These are phyloP conservation scores for Chaetorhynchus papuensis DNA, from an alignment of 2,113 vertebrate genomes.

Conservation along the genomic window DNA sequence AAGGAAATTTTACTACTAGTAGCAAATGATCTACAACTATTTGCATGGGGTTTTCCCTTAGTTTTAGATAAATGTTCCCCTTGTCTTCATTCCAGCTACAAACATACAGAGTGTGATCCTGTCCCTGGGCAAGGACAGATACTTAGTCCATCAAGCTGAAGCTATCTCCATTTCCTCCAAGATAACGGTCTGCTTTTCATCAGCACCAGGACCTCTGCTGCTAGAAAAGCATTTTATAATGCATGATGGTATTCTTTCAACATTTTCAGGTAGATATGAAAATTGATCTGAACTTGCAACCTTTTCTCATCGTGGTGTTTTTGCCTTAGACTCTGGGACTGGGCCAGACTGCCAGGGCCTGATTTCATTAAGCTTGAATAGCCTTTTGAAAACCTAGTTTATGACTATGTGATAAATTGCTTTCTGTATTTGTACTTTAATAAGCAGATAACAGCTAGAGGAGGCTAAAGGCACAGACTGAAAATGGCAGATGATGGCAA, in stretches of 20 bases:
- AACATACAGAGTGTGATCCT: not conserved
- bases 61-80: not conserved
- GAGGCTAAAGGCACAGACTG: not conserved
- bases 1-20: not conserved
- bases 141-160: not conserved
- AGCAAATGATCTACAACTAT: not conserved
- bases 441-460: not conserved
- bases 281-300: not conserved
- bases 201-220: not conserved
- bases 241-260: not conserved
- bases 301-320: not conserved
- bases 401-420: not conserved
- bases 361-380: not conserved
- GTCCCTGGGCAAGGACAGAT: not conserved
- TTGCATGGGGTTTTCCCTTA: not conserved
- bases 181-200: not conserved
- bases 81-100: not conserved
- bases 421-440: not conserved
- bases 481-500: not conserved
- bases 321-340: not conserved
- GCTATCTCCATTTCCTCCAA: not conserved
- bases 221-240: not conserved
- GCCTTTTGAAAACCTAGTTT: conserved; percentile 1
- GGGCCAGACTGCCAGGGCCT: not conserved
- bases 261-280: not conserved